These are phyloP conservation scores for Ceratina japonica DNA, from an alignment of 1,140 invertebrate genomes.

Conservation along the genomic window DNA sequence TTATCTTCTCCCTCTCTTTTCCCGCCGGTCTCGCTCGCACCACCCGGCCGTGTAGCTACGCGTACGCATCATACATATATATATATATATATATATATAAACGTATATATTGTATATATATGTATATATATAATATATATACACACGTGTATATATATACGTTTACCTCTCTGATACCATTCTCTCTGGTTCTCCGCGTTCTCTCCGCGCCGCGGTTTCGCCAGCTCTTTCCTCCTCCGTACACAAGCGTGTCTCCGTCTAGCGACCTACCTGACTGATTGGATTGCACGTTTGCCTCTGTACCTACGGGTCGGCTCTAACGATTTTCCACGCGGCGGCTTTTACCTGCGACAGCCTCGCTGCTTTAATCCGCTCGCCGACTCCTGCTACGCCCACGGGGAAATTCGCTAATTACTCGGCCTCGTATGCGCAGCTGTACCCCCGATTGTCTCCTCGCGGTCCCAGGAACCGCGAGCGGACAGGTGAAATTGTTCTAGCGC, in stretches of 20 bases:
- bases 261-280: conserved; percentile 44
- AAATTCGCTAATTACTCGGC: conserved; percentile 39
- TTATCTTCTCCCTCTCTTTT: conserved; percentile 22
- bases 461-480: background rate
- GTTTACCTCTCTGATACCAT: conserved; percentile 40
- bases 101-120: conserved; percentile 9
- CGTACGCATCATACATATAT: conserved; percentile 14
- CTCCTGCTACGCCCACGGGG: conserved; percentile 43
- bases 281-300: conserved; percentile 49
- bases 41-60: too few species aligned
- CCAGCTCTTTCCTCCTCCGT: background rate
- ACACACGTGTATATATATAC: conserved; percentile 1
- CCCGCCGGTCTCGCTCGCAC: background rate
- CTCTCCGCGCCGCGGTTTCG: conserved; percentile 12
- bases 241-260: conserved; percentile 16
- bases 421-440: conserved; percentile 23
- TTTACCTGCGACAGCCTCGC: conserved; percentile 27
- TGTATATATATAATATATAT: too few species aligned
- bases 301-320: conserved; percentile 58
- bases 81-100: too few species aligned
- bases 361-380: conserved; percentile 11
- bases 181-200: conserved; percentile 19
- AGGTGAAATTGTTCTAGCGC: conserved; percentile 22
- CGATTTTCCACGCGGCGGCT: conserved; percentile 69
- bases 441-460: conserved; percentile 2